Conservation (phyloP, 2,888 invertebrate genomes). For the Pristionchus maxplancki region DNA sequence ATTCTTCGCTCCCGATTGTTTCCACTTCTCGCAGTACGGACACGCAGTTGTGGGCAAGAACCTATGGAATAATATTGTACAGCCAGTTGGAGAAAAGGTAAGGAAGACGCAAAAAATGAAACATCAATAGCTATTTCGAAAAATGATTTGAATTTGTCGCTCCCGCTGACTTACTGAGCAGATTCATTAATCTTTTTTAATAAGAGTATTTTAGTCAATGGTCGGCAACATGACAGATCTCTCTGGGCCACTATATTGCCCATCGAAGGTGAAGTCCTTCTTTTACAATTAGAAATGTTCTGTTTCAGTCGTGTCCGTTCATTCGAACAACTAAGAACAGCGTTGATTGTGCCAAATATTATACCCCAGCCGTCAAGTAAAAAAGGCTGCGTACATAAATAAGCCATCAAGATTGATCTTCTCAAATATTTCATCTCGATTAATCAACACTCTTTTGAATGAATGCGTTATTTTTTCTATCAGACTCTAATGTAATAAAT, state of each 20-base stretch:
- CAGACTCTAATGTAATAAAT: too few relatives aligned
- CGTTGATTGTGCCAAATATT: neutral
- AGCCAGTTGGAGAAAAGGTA: slow-evolving; percentile 30
- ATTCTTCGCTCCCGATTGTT: neutral
- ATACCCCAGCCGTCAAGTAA: too few relatives aligned
- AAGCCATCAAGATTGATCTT: too few relatives aligned
- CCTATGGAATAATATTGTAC: slow-evolving; percentile 60
- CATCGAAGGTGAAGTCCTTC: neutral
- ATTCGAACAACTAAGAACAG: neutral
- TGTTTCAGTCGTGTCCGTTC: neutral
- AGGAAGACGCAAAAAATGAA: too few relatives aligned
- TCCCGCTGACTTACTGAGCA: slow-evolving; percentile 51
- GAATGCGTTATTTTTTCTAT: too few relatives aligned
- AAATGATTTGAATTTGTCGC: too few relatives aligned
- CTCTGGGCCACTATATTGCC: neutral
- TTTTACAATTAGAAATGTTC: neutral
- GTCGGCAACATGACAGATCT: neutral
- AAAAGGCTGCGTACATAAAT: too few relatives aligned
- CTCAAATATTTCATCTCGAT: too few relatives aligned
- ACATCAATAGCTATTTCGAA: too few relatives aligned
- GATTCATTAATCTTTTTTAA: slow-evolving; percentile 38
- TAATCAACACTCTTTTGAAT: too few relatives aligned
- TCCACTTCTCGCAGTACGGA: slow-evolving; percentile 53
- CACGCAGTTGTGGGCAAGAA: slow-evolving; percentile 63
- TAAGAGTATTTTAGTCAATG: neutral